Conservation (phyloP, 1,140 invertebrate species). For the Bombus picipes region DNA sequence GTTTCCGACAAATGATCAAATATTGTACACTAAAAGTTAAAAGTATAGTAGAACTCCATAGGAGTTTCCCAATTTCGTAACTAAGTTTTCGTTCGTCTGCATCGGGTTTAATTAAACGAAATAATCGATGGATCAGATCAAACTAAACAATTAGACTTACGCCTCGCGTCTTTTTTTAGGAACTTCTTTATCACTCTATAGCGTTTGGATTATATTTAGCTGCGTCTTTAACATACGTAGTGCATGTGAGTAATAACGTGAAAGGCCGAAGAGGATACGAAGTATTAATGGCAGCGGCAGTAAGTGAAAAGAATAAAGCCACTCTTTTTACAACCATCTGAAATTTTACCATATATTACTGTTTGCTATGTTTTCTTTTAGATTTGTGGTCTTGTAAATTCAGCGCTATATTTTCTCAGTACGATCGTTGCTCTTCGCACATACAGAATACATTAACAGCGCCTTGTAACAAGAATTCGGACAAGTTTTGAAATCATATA, state of each 20-base stretch:
- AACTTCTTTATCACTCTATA: conserved; percentile 89
- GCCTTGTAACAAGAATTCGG: background rate
- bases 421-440: conserved; percentile 88
- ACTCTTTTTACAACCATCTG: background rate
- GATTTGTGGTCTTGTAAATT: conserved; percentile 88
- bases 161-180: conserved; percentile 83
- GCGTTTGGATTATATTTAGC: conserved; percentile 88
- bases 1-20: too few species aligned
- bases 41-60: too few species aligned
- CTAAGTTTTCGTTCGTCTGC: background rate
- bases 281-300: conserved; percentile 86
- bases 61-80: too few species aligned
- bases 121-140: background rate
- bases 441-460: conserved; percentile 85
- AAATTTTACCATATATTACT: too few species aligned
- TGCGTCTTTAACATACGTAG: conserved; percentile 86
- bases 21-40: too few species aligned
- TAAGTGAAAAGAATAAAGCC: conserved; percentile 79
- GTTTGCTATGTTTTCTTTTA: conserved; percentile 79
- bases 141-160: background rate
- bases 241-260: conserved; percentile 83
- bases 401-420: conserved; percentile 88
- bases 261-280: conserved; percentile 84
- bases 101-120: background rate
- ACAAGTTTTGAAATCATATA: background rate